Base-by-base conservation (phyloP, 2,888 invertebrate genomes). In the Eristalis pertinax region DNA sequence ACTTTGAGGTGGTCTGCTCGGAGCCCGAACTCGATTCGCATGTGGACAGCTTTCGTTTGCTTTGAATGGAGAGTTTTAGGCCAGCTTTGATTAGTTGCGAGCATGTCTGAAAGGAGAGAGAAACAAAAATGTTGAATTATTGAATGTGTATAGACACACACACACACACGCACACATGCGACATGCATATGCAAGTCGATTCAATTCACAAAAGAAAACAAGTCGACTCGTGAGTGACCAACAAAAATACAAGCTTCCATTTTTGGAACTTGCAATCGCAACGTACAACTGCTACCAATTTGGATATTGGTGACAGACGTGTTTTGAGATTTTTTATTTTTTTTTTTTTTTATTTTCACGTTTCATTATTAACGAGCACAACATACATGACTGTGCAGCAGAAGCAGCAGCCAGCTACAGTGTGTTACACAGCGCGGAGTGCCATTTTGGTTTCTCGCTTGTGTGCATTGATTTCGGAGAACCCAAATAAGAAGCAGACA, bases 81-180 rank as follows among this genome's bases (percentile, higher is more conserved):
- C 98, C 96, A 93, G 95, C 98, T 94, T 98, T 98, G 93, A 98
- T 98, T 90, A 98, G 95, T 93, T 97, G 97, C 91, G 97, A 97
- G 93, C 97, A 96, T 90, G 97, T 97, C 94, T 97, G 96, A 89
- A 91, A 90, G 67, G 35, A 70, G 32, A 84, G 70, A 35, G 63
- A 73, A 68, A 56, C 29, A 75, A 5, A 56, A 38, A 65, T 15
- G 8, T 10, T 7, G 13, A 38, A 38, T 38, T 38, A 13, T 38
- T 38, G 38, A 11, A 13, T 38, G 35, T 11, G 11, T 38, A 4
- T 11, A 38, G 35, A 38, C 1, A 38, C 11, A 38, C 13, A 10
- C 32, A 32, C 1, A 38, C 11, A 38, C 13, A 10, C 32, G 8
- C n/a, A n/a, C n/a, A n/a, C n/a, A n/a, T n/a, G n/a, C 26, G 26